A percentile compares a stretch with the other conserved stretches of the same genome.
Evolutionary conservation across 2,797 vertebrate genomes (phyloP).

Genomic region (Clamator glandarius): DNA sequence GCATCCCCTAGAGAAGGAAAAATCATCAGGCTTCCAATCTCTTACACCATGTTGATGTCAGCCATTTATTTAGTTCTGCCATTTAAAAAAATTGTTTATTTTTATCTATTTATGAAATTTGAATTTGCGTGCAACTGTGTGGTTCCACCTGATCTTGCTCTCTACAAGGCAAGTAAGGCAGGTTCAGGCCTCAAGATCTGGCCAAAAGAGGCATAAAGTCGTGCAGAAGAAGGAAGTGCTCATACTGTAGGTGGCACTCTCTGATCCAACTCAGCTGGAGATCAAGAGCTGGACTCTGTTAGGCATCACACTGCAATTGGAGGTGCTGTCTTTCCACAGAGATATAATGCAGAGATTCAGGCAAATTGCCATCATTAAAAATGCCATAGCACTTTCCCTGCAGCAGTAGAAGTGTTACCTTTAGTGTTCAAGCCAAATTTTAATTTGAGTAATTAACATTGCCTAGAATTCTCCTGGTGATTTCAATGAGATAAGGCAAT

Average conservation of each 20-base stretch:
- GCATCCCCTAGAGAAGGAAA: rapidly evolving
- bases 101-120: not conserved
- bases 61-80: rapidly evolving
- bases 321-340: not conserved
- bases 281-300: not conserved
- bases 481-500: not conserved
- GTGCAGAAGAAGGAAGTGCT: not conserved
- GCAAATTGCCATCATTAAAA: slow-evolving; percentile 21
- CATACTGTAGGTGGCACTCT: not conserved
- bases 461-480: not conserved
- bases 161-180: not conserved
- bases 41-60: rapidly evolving
- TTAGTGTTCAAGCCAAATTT: not conserved
- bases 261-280: rapidly evolving
- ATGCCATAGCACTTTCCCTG: not conserved
- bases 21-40: not conserved
- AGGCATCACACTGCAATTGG: not conserved
- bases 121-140: rapidly evolving
- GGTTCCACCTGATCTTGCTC: rapidly evolving
- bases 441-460: not conserved
- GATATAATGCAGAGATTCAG: not conserved
- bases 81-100: not conserved
- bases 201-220: rapidly evolving
- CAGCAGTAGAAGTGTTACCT: not conserved
- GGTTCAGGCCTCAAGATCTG: rapidly evolving